Percentiles rank a stretch among this genome's conserved stretches.
phyloP scores from a whole-genome alignment of 2,797 vertebrate species.

The Psittacula echo region DNA sequence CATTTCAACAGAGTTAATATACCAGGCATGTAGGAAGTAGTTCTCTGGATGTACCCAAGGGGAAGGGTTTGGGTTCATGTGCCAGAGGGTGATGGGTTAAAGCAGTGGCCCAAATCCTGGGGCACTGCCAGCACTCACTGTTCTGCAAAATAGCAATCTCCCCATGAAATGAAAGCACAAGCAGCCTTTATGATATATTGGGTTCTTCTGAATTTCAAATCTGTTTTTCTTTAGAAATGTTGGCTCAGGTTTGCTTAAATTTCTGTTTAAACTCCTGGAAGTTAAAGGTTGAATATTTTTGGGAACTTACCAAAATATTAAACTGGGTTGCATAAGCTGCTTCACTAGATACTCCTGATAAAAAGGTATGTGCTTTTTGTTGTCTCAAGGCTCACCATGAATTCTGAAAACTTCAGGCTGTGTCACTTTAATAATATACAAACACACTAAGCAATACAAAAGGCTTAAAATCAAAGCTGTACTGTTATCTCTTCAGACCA shows the following conservation, averaged over 20 bases:
- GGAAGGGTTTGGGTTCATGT: background rate
- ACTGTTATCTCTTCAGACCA: slow-evolving; percentile 72
- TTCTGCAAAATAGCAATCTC: background rate
- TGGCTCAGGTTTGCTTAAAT: slow-evolving; percentile 9
- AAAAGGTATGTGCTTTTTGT: slow-evolving; percentile 17
- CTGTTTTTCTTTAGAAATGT: background rate
- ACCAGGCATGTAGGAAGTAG: background rate
- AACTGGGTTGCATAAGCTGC: background rate
- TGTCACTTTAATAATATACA: slow-evolving; percentile 71
- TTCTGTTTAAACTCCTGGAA: background rate
- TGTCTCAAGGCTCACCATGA: background rate
- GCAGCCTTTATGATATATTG: background rate
- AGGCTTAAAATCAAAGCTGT: slow-evolving; percentile 74
- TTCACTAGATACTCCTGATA: background rate
- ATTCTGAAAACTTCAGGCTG: slow-evolving; percentile 63
- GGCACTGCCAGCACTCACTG: background rate
- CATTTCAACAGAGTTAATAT: background rate
- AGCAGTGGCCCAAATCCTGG: background rate
- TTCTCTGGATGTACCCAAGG: background rate
- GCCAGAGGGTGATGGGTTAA: background rate
- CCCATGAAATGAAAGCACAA: rapidly evolving
- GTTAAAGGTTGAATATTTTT: background rate
- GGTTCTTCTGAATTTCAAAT: background rate
- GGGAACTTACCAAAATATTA: background rate
- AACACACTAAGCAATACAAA: slow-evolving; percentile 56